Evolutionary conservation across 2,888 invertebrate genomes (phyloP).

Genomic region (Hydriomena furcata): DNA sequence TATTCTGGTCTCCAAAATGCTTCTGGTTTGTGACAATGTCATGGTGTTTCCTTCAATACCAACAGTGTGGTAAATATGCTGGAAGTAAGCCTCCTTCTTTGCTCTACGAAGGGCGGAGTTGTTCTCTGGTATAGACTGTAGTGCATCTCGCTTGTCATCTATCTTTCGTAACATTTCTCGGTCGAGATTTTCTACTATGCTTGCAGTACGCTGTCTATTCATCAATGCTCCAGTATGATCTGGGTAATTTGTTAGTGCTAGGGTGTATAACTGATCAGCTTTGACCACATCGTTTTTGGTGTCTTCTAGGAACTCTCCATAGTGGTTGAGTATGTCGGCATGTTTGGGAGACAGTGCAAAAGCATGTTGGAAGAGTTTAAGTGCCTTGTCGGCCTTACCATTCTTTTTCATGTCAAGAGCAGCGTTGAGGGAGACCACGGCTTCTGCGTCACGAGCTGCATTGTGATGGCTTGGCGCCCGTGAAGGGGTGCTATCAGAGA

Average conservation of each 20-base stretch:
- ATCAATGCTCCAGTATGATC: constrained; percentile 90
- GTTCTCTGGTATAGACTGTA: constrained; percentile 91
- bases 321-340: constrained; percentile 95
- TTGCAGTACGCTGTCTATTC: constrained; percentile 93
- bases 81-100: constrained; percentile 97
- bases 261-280: constrained; percentile 95
- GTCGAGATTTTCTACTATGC: constrained; percentile 95
- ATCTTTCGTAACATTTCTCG: constrained; percentile 89
- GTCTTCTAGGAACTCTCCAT: constrained; percentile 96
- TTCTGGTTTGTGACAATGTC: constrained; percentile 95
- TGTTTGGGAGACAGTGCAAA: constrained; percentile 95
- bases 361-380: constrained; percentile 95
- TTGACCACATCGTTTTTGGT: constrained; percentile 92
- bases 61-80: constrained; percentile 98
- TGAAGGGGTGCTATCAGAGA: constrained; percentile 48
- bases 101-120: constrained; percentile 92
- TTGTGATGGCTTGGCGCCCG: constrained; percentile 47
- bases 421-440: constrained; percentile 91
- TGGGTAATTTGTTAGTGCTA: constrained; percentile 93
- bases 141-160: constrained; percentile 92
- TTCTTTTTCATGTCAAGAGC: constrained; percentile 92
- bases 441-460: constrained; percentile 84
- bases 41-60: constrained; percentile 99
- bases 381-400: constrained; percentile 93
- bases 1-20: constrained; percentile 92